A percentile compares a stretch with the other conserved stretches of the same genome.
Evolutionary conservation across 2,113 vertebrate genomes (phyloP).

Genomic region (Corapipo altera): DNA sequence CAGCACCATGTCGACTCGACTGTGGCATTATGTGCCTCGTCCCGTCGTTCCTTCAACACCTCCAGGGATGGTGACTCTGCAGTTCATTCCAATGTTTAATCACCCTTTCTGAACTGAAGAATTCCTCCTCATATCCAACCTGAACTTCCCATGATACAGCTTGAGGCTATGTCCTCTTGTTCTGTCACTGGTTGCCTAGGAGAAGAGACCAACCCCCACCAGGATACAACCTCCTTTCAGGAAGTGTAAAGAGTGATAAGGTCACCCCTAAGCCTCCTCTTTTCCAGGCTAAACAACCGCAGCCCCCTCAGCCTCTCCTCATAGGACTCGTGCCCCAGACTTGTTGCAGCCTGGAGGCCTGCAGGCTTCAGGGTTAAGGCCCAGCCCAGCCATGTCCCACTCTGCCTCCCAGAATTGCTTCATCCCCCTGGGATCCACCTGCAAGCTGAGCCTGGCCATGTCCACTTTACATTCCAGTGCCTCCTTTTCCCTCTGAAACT

Average conservation of each 20-base stretch:
- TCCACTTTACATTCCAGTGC: neutral
- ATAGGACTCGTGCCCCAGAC: neutral
- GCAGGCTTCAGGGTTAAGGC: neutral
- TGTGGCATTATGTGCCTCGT: neutral
- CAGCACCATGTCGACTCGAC: fast-evolving
- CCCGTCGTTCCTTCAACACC: neutral
- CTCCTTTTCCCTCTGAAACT: neutral
- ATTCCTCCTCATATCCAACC: neutral
- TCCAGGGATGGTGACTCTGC: neutral
- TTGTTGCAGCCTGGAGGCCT: neutral
- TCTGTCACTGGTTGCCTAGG: neutral
- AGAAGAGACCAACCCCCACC: neutral
- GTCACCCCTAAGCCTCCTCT: neutral
- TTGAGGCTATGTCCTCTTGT: neutral
- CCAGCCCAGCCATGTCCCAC: fast-evolving
- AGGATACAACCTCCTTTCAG: neutral
- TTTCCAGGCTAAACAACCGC: neutral
- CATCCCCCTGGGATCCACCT: neutral
- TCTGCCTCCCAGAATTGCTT: neutral
- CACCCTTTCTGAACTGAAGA: too few species aligned
- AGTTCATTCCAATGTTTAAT: neutral
- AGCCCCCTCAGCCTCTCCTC: neutral
- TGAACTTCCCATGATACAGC: neutral
- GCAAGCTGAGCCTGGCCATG: neutral
- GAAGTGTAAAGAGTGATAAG: fast-evolving